Base-by-base conservation (phyloP, 92 coral and sea anemone species). In the Paramuricea clavata region DNA sequence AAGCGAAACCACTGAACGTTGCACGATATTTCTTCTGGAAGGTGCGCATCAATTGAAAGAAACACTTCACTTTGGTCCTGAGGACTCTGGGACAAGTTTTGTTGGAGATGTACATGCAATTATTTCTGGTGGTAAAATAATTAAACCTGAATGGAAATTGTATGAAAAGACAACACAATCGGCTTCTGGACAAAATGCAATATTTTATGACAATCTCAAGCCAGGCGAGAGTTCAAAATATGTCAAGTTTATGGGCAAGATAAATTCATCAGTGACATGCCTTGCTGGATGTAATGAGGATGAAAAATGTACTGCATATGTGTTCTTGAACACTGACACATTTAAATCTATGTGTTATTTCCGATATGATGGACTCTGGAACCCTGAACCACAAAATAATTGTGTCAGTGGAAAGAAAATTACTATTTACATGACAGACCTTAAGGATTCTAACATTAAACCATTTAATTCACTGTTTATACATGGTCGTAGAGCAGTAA, bases 321-420 rank as follows among this genome's bases (percentile, higher is more conserved):
- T 34, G 26, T 79, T 56, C 19, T 59, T 79, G 41, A 67, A 41
- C 39, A 35, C 84, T 0, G 12, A 25, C n/a, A 44, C 74, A 7
- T 59, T 32, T 28, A 23, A 26, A n/a, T 79, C 84, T 17, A 79
- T 79, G 84, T 79, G 84, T 60, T 79, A 79, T 23, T 79, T 79
- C 41, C 84, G 84, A 13, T 67, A 32, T 61, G 84, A 79, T 34
- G 84, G 84, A 62, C 56, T 28, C 25, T 79, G 84, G 84, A 79
- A 79, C 35, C 84, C 84, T 0, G 84, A 79, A 42, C 84, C 84
- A 17, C 84, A 79, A 32, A 79, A 79, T 79, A 61, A 61, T 42
- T 79, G 84, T 34, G 61, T 79, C 56, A 79, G 84, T 79, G 84
- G 84, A 60, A 79, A 79, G 36, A 79, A 79, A 67, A 39, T 79